Evolutionary conservation across 2,888 invertebrate genomes (phyloP), one percentile per base, ranked within the genome.

Genomic region (Antheraea assamensis): DNA sequence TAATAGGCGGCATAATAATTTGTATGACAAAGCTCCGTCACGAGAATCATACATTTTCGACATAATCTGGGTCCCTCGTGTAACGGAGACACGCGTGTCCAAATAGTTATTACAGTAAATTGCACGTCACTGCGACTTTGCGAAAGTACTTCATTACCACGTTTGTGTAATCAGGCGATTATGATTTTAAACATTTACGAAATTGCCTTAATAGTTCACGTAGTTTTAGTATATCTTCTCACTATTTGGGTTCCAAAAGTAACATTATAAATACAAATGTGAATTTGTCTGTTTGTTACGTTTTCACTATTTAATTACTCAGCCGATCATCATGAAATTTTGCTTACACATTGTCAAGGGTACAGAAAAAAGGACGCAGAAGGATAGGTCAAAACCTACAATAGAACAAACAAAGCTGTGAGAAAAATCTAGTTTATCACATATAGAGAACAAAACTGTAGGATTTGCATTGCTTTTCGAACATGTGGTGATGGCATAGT

Each of bases 21-120:
- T 77, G 75, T 74, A 78, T 73, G 78, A 79, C 79, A 80, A 78
- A 77, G 73, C 73, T 68, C 72, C 35, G 75, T 80, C 83, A 83
- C 84, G 84, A 82, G 75, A 78, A 74, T 72, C 75, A 75, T 76
- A 76, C 75, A 77, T 80, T 80, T 80, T 77, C 73, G 74, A 73
- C 68, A 66, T 66, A 75, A 74, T 77, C 58, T 75, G 72, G 76
- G 79, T 73, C 76, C 75, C 78, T 85, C 85, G 84, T 84, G 86
- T 81, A 77, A 76, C 75, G 73, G 74, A 70, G 76, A 74, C 83
- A 83, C 84, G 84, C 85, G 85, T 82, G 81, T 83, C 84, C 79
- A 82, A 82, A 80, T 80, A 75, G 79, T 85, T 82, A 87, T 86
- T 86, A 81, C 78, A 72, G 78, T 77, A 82, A 85, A 86, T 87